Percentiles rank a stretch among this genome's conserved stretches.
These are phyloP conservation scores for Hippocampus kuda DNA, from an alignment of 2,797 vertebrate species.

Conservation along the genomic window DNA sequence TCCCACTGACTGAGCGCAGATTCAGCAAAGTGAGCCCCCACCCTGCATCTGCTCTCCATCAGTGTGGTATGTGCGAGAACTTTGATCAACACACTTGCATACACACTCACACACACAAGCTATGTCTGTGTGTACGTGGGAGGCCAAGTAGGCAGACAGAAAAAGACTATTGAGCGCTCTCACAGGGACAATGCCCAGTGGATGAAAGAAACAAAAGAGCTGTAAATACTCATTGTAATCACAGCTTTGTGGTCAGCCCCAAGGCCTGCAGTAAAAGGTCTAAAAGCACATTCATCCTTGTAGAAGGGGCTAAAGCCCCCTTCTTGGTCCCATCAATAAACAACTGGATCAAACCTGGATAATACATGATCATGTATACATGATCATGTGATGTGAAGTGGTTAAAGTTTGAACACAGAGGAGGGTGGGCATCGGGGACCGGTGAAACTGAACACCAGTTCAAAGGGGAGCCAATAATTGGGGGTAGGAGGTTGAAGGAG, in stretches of 20 bases:
- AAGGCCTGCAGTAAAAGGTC: constrained; percentile 33
- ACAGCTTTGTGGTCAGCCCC: constrained; percentile 32
- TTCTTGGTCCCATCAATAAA: background rate
- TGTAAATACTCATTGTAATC: constrained; percentile 57
- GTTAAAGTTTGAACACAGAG: background rate
- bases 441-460: constrained; percentile 53
- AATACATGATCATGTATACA: too few species aligned
- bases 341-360: background rate
- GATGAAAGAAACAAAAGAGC: constrained; percentile 54
- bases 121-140: constrained; percentile 16
- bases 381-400: background rate
- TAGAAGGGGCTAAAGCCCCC: constrained; percentile 12
- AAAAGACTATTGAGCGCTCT: constrained; percentile 50
- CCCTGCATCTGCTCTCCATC: constrained; percentile 74
- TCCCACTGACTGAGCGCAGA: constrained; percentile 38
- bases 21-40: constrained; percentile 55
- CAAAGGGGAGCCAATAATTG: constrained; percentile 53
- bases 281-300: constrained; percentile 29
- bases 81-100: constrained; percentile 52
- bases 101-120: background rate
- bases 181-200: constrained; percentile 53
- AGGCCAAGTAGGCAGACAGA: constrained; percentile 46
- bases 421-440: background rate
- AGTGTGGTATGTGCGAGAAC: constrained; percentile 67
- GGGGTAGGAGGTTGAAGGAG: constrained; percentile 24